Evolutionary conservation across 2,888 invertebrate genomes (phyloP).

Genomic region (Dyspetes luteomarginatus): DNA sequence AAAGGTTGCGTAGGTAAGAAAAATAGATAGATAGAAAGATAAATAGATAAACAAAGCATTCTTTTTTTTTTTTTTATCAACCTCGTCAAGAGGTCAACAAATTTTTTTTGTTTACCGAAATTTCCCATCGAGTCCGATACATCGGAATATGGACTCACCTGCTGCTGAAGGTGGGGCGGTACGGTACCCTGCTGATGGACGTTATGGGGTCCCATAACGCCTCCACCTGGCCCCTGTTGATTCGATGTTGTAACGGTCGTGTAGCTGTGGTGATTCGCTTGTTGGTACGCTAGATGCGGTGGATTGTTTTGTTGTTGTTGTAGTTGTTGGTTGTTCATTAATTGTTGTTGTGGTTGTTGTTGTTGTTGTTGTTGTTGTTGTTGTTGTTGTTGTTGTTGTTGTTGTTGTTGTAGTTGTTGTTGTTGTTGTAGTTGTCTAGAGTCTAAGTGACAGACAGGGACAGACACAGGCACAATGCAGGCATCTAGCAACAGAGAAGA

Average conservation of each 20-base stretch:
- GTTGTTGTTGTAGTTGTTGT: slow-evolving; percentile 73
- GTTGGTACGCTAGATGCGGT: slow-evolving; percentile 84
- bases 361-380: slow-evolving; percentile 78
- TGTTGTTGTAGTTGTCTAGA: slow-evolving; percentile 82
- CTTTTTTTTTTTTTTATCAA: no score
- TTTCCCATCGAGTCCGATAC: slow-evolving; percentile 36
- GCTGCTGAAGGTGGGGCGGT: slow-evolving; percentile 82
- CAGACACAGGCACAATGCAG: slow-evolving; percentile 87
- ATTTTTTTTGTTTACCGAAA: slow-evolving; percentile 12
- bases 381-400: slow-evolving; percentile 71
- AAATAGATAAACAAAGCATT: no score
- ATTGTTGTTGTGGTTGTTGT: slow-evolving; percentile 77
- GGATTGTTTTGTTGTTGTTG: slow-evolving; percentile 83
- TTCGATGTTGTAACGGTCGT: slow-evolving; percentile 83
- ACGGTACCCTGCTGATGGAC: slow-evolving; percentile 81
- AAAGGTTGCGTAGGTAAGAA: slow-evolving; percentile 31
- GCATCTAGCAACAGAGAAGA: slow-evolving; percentile 97
- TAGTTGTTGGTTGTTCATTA: slow-evolving; percentile 79
- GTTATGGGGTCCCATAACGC: slow-evolving; percentile 78
- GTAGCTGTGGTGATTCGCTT: slow-evolving; percentile 84
- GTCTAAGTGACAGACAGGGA: slow-evolving; percentile 84
- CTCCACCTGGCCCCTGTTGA: slow-evolving; percentile 80
- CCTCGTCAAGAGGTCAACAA: no score
- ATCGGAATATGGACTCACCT: slow-evolving; percentile 79
- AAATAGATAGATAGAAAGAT: no score